These are phyloP conservation scores for Rhamnusium bicolor DNA, from an alignment of 2,888 invertebrate species.

Conservation along the genomic window DNA sequence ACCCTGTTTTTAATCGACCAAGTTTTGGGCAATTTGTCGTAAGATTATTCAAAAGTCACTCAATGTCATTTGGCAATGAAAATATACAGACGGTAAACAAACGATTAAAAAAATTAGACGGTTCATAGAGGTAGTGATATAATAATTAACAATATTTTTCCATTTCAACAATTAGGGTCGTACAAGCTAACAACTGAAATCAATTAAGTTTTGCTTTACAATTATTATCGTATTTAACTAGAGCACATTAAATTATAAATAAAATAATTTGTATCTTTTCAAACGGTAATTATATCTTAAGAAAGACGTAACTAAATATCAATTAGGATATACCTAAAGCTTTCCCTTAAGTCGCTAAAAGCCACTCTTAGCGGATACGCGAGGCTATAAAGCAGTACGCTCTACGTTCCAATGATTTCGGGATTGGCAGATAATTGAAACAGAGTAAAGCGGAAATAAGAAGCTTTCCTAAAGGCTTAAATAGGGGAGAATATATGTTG, in stretches of 20 bases:
- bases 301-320: not conserved
- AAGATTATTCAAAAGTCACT: too few relatives aligned
- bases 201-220: too few relatives aligned
- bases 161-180: too few relatives aligned
- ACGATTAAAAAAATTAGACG: too few relatives aligned
- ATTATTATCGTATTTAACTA: too few relatives aligned
- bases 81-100: too few relatives aligned
- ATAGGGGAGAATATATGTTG: not conserved
- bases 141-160: too few relatives aligned
- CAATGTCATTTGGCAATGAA: too few relatives aligned
- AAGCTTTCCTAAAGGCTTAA: not conserved
- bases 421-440: slow-evolving; percentile 20
- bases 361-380: not conserved
- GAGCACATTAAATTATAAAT: not conserved
- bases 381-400: not conserved
- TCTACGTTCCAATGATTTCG: not conserved
- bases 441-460: slow-evolving; percentile 7
- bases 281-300: not conserved
- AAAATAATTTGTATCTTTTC: not conserved
- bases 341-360: not conserved
- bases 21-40: too few relatives aligned
- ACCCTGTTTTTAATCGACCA: too few relatives aligned
- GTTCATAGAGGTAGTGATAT: too few relatives aligned
- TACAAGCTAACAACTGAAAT: too few relatives aligned
- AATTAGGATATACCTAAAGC: not conserved